These are phyloP conservation scores for Nibea albiflora DNA, from an alignment of 2,113 vertebrate genomes.

Conservation along the genomic window DNA sequence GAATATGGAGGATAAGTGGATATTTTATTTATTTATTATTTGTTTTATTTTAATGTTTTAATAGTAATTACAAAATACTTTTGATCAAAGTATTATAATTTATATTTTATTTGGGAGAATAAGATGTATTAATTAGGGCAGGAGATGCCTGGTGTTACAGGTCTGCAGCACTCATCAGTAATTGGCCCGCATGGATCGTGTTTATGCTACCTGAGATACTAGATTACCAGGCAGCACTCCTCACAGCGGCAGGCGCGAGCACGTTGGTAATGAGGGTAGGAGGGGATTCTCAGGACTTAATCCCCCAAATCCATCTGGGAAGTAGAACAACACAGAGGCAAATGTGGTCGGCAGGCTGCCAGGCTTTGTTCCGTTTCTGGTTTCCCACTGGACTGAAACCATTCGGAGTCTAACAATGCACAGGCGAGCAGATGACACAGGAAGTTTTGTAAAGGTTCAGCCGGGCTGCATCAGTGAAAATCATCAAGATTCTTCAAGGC, in stretches of 20 bases:
- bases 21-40: too few relatives aligned
- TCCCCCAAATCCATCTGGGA: constrained; percentile 79
- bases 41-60: too few relatives aligned
- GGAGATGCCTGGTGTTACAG: constrained; percentile 16
- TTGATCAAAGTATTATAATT: too few relatives aligned
- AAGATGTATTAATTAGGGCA: not conserved
- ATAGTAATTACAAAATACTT: too few relatives aligned
- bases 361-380: constrained; percentile 59
- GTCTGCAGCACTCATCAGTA: constrained; percentile 12
- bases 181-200: constrained; percentile 40
- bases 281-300: constrained; percentile 80
- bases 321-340: constrained; percentile 68
- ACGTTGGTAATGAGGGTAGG: constrained; percentile 70
- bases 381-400: constrained; percentile 25
- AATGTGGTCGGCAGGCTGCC: constrained; percentile 39
- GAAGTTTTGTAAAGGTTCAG: constrained; percentile 9
- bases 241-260: constrained; percentile 41
- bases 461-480: not conserved
- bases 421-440: not conserved
- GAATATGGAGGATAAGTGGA: too few relatives aligned
- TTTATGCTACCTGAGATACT: constrained; percentile 40
- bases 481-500: not conserved
- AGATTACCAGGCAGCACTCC: constrained; percentile 17
- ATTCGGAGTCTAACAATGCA: constrained; percentile 8
- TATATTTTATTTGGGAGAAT: not conserved